Base-by-base conservation (phyloP, 2,113 vertebrate species). In the Macquaria australasica region DNA sequence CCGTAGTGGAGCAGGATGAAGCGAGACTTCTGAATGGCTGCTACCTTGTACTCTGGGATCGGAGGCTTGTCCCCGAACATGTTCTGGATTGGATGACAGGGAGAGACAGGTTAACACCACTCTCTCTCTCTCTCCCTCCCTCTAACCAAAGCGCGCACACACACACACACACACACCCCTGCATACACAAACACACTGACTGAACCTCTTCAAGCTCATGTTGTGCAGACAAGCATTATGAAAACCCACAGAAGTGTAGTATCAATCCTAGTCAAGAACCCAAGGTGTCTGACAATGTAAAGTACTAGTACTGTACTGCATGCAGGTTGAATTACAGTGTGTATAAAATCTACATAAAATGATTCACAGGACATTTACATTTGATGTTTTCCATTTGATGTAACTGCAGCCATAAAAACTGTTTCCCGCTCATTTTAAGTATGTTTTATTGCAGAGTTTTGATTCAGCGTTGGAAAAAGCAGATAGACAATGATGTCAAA, bases 1-100 rank as follows among this genome's bases (percentile, higher is more conserved):
- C 96, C 96, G 1, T 97, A 97, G 92, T 97, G 96, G 28, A 97
- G 95, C 43, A 97, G 93, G 91, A 97, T 96, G 89, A 97, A 96
- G 75, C 96, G 94, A 2, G 96, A 96, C 68, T 96, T 96, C 94
- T 97, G 96, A 56, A 96, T 96, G 76, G 96, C 96, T 21, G 96
- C 96, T 25, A 97, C 96, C 85, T 97, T 97, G 92, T 97, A 97
- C 85, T 97, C 96, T 0, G 96, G 96, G 84, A 97, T 96, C 3
- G 96, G 95, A 25, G 96, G 96, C 79, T 96, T 97, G 34, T 96
- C 96, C 9, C 96, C 96, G 51, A 97, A 97, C 94, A 97, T 95
- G 88, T 95, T 97, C 96, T 97, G 90, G 48, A 70, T 66, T 5
- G 11, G 56, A 53, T 5, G 16, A 34, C 21, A 81, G 15, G 25